A percentile compares a stretch with the other conserved stretches of the same genome.
Evolutionary conservation across 30 jellyfish, hydroid and myxozoan species (phyloP).

Genomic region (Cassiopea xamachana): DNA sequence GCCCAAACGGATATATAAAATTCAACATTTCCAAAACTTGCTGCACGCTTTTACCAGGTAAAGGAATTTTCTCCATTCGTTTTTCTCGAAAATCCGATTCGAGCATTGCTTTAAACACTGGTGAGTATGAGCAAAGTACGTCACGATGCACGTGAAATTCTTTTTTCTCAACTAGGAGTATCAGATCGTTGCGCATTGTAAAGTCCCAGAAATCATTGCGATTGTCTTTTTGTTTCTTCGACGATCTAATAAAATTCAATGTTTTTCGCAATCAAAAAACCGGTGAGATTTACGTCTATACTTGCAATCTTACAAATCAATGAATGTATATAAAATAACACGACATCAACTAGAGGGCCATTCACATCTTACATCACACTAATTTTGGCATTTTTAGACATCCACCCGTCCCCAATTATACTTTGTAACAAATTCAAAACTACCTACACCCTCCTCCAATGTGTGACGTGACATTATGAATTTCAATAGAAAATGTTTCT

Average conservation of each 20-base stretch:
- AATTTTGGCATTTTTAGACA: too few relatives aligned
- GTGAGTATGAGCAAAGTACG: constrained; percentile 66
- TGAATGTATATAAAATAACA: too few relatives aligned
- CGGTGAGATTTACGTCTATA: too few relatives aligned
- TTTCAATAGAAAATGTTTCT: too few relatives aligned
- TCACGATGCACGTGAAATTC: constrained; percentile 76
- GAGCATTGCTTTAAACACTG: constrained; percentile 90
- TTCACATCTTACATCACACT: too few relatives aligned
- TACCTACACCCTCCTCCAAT: too few relatives aligned
- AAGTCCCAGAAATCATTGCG: constrained; percentile 82
- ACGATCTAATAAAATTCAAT: constrained; percentile 6
- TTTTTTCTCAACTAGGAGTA: constrained; percentile 53
- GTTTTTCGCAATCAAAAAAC: too few relatives aligned
- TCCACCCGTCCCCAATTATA: too few relatives aligned
- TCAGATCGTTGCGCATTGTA: constrained; percentile 69
- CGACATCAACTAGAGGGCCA: too few relatives aligned
- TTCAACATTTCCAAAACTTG: constrained; percentile 78
- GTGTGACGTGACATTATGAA: too few relatives aligned
- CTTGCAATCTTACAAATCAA: too few relatives aligned
- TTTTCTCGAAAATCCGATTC: constrained; percentile 86
- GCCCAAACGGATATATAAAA: constrained; percentile 89
- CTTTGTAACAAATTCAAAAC: too few relatives aligned
- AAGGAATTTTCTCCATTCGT: constrained; percentile 58
- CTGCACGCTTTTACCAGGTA: constrained; percentile 75
- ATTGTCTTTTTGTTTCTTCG: constrained; percentile 33